Base-by-base conservation (phyloP, 2,113 vertebrate genomes). In the Callorhinus ursinus region DNA sequence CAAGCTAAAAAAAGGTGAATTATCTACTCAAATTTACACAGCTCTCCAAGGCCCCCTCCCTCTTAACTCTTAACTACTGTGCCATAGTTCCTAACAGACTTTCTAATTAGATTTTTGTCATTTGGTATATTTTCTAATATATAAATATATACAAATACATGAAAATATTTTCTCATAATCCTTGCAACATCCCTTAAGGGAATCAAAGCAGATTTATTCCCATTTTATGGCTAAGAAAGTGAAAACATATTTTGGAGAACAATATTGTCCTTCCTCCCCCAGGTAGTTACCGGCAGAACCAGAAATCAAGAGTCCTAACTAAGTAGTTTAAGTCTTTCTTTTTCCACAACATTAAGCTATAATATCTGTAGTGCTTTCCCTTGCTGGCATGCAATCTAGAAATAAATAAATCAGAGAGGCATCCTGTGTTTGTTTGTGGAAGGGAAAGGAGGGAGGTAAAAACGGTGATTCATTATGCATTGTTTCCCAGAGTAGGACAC, bases 391-490 rank as follows among this genome's bases (percentile, higher is more conserved):
- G 53, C 51, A 36, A 93, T 95, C 71, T 57, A 92, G 96, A 97
- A 97, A 97, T 96, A 96, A 96, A 97, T 97, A 96, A 96, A 96
- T 97, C 96, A 97, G 83, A 96, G 69, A 76, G 74, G 39, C 94
- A 90, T 92, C 96, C 95, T 94, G 95, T 36, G 61, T 90, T 85
- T 90, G 80, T 88, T 97, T 96, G 57, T 63, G 42, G 80, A 90
- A 71, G 57, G 46, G 42, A 76, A 57, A 39, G 42, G 65, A 89
- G 72, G 21, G 92, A 93, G 90, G 79, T 46, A 93, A 16, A 49
- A 96, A 26, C 3, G 79, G 89, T 94, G 74, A 95, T 97, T 19
- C 90, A 88, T 92, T 98, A 57, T 97, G 72, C 42, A 14, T 67
- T 97, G 98, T 97, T 93, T 95, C 51, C 69, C 88, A 67, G 93